These are phyloP conservation scores for Euplagia quadripunctaria DNA, from an alignment of 2,888 invertebrate genomes.

Conservation along the genomic window DNA sequence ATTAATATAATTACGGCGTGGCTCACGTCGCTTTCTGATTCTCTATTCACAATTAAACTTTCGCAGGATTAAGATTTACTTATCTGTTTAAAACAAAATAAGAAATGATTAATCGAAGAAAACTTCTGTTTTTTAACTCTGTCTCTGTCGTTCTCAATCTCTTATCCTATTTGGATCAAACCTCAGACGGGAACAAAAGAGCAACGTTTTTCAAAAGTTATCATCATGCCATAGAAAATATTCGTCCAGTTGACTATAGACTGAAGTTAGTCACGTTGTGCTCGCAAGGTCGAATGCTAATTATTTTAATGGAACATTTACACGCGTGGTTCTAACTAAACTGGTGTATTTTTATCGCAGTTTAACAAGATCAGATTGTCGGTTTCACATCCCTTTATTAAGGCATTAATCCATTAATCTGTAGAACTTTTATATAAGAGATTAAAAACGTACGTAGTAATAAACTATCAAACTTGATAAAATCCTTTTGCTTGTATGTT, in stretches of 20 bases:
- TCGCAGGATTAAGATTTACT: not conserved
- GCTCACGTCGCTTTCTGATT: not conserved
- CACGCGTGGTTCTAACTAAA: not conserved
- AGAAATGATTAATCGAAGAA: not conserved
- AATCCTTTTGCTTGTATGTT: not conserved
- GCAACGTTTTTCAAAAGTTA: slow-evolving; percentile 13
- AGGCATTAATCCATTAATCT: not conserved
- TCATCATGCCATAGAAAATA: slow-evolving; percentile 40
- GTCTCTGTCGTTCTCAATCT: not conserved
- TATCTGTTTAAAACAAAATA: not conserved
- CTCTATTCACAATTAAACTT: not conserved
- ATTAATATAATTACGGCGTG: not conserved
- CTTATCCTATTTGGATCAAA: slow-evolving; percentile 1
- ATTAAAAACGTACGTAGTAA: not conserved
- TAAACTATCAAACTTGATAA: not conserved
- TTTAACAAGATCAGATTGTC: not conserved
- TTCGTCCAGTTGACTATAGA: slow-evolving; percentile 53
- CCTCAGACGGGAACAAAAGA: not conserved
- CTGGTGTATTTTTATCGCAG: not conserved
- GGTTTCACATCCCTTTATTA: not conserved
- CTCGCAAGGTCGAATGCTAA: slow-evolving; percentile 54
- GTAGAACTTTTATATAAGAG: not conserved
- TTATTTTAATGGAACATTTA: slow-evolving; percentile 36
- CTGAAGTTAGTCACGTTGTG: slow-evolving; percentile 55
- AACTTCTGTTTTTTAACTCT: too few relatives aligned